Percentiles rank a stretch among this genome's conserved stretches.
These are phyloP conservation scores for Micrasema minimum DNA, from an alignment of 1,140 invertebrate genomes.

Conservation along the genomic window DNA sequence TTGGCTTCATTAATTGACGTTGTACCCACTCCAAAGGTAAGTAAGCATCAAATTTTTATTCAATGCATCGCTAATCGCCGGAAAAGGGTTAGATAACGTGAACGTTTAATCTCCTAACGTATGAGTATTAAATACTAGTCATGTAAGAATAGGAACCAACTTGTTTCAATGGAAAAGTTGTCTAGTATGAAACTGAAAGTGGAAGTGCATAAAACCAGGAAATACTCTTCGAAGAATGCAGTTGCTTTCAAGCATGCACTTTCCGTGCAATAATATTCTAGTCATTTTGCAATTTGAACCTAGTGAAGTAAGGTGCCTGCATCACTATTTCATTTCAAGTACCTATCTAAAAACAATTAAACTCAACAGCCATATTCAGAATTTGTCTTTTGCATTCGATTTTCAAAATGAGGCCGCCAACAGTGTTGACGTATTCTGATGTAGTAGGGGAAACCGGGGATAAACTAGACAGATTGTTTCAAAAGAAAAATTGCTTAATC, in stretches of 20 bases:
- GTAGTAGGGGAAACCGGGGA: conserved; percentile 70
- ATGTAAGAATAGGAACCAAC: too few species aligned
- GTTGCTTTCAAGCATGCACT: not conserved
- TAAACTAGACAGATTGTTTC: conserved; percentile 74
- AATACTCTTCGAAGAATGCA: conserved; percentile 20
- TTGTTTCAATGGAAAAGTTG: conserved; percentile 16
- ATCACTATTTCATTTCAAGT: not conserved
- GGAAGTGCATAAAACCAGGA: conserved; percentile 19
- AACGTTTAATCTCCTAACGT: too few species aligned
- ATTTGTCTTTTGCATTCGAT: conserved; percentile 11
- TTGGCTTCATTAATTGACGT: too few species aligned
- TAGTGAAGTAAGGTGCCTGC: conserved; percentile 1
- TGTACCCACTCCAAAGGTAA: too few species aligned
- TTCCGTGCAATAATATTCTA: not conserved
- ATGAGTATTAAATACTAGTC: too few species aligned
- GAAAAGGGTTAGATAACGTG: too few species aligned
- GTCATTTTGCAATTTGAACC: conserved; percentile 20
- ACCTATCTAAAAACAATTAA: not conserved
- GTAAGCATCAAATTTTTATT: too few species aligned
- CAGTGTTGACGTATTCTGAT: conserved; percentile 68
- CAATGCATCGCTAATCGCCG: too few species aligned
- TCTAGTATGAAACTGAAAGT: conserved; percentile 29
- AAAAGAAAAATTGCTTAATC: conserved; percentile 74
- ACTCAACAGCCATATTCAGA: too few species aligned
- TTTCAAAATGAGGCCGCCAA: conserved; percentile 57